Evolutionary conservation across 2,797 vertebrate genomes (phyloP), one percentile per base, ranked within the genome.

Genomic region (Bovichtus variegatus): DNA sequence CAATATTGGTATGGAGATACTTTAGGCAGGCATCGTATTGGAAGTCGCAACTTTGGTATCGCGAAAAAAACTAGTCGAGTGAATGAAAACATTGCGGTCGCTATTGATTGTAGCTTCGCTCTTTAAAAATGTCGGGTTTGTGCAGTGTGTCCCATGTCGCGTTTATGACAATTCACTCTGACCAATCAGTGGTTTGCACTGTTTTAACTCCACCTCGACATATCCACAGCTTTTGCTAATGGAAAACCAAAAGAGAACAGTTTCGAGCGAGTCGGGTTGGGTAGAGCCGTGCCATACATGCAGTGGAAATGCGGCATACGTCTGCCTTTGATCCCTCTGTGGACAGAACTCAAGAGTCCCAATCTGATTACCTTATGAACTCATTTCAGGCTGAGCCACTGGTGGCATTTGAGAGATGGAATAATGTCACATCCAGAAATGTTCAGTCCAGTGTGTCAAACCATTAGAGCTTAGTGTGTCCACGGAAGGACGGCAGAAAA

Each of bases 361-460:
- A 78, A 89, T 92, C 89, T 87, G 82, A 93, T 92, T 92, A 89
- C 78, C 75, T 89, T 67, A 80, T 91, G 88, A 91, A 92, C 86
- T 90, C 71, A 86, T 90, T 92, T 89, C 80, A 85, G 82, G 65
- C 79, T 89, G 73, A 88, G 77, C 85, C 74, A 70, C 77, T 64
- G 53, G 80, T 86, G 87, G 77, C 85, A 85, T 89, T 89, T 86
- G 64, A 58, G 73, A 83, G 75, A 87, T 74, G 76, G 76, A 85
- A 87, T 66, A 87, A 90, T 78, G 72, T 81, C 71, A 78, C 81
- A 80, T 82, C 71, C 41, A 72, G 34, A 78, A 81, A 87, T 65
- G 72, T 80, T 82, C 72, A 64, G 54, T 73, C 49, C 63, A 70
- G 29, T 59, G 49, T 53, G 74, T 83, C 65, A 87, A 72, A 80